phyloP scores from a whole-genome alignment of 2,797 vertebrate genomes.

The Babyrousa celebensis region DNA sequence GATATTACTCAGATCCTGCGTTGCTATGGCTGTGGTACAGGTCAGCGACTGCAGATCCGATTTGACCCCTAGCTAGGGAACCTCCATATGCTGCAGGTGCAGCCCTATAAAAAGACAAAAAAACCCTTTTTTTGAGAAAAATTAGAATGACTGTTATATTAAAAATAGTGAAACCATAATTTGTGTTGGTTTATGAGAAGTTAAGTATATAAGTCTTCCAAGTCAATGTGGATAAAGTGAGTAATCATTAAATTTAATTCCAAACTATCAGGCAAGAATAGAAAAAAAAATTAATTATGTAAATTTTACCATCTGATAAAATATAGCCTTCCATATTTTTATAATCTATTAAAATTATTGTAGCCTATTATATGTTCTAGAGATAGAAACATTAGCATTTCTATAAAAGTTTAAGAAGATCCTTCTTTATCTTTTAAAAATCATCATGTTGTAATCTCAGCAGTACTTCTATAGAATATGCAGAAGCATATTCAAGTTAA shows the following conservation, averaged over 20 bases:
- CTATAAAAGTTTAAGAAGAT: slow-evolving; percentile 6
- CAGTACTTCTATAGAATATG: not conserved
- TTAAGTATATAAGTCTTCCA: not conserved
- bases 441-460: not conserved
- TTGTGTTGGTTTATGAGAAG: not conserved
- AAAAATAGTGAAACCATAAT: slow-evolving; percentile 54
- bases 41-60: no score
- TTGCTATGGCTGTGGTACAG: no score
- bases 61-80: no score
- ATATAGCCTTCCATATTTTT: not conserved
- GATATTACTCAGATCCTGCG: no score
- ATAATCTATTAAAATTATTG: not conserved
- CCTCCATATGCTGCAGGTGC: no score
- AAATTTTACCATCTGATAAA: slow-evolving; percentile 54
- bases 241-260: slow-evolving; percentile 34
- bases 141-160: not conserved
- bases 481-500: slow-evolving; percentile 3
- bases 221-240: not conserved
- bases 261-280: slow-evolving; percentile 21
- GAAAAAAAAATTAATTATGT: not conserved
- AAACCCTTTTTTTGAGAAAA: not conserved
- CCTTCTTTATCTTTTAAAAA: slow-evolving; percentile 23
- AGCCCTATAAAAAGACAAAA: no score
- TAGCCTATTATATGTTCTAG: not conserved
- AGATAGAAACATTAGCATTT: slow-evolving; percentile 37